These are phyloP conservation scores for Microplitis deprimator DNA, from an alignment of 2,888 invertebrate species.

Conservation along the genomic window DNA sequence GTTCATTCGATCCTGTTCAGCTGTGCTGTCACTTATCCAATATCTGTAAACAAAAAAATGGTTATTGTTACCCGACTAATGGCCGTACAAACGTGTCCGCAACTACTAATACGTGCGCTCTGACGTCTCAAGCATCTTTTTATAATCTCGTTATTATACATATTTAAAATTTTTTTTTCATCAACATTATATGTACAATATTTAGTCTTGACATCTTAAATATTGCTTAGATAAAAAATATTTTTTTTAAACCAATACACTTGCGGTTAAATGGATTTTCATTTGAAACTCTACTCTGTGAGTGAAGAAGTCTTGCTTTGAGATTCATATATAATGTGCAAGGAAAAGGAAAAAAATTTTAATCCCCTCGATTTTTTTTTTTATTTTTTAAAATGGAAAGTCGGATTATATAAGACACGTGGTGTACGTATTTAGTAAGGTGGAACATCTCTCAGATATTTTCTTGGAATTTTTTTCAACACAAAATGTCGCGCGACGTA, in stretches of 20 bases:
- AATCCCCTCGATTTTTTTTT: background rate
- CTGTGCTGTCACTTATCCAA: constrained; percentile 70
- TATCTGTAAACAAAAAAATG: constrained; percentile 70
- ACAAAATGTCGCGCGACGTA: constrained; percentile 67
- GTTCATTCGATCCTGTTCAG: constrained; percentile 62
- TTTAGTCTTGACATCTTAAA: background rate
- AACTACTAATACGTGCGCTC: constrained; percentile 1
- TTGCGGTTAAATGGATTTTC: background rate
- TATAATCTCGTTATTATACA: background rate
- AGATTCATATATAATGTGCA: background rate
- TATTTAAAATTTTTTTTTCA: constrained; percentile 3
- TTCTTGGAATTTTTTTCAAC: constrained; percentile 61
- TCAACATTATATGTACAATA: background rate
- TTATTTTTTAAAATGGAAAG: background rate
- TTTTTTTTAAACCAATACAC: background rate
- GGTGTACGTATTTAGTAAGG: background rate
- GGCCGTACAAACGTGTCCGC: constrained; percentile 60
- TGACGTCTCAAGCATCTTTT: background rate
- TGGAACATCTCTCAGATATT: constrained; percentile 13
- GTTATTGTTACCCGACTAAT: constrained; percentile 53
- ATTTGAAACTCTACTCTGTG: background rate
- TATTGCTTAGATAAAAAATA: background rate
- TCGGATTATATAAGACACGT: background rate
- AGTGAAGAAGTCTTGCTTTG: background rate
- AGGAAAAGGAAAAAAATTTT: background rate